Conservation (phyloP, 2,888 invertebrate species). For the Drosophila incognita region DNA sequence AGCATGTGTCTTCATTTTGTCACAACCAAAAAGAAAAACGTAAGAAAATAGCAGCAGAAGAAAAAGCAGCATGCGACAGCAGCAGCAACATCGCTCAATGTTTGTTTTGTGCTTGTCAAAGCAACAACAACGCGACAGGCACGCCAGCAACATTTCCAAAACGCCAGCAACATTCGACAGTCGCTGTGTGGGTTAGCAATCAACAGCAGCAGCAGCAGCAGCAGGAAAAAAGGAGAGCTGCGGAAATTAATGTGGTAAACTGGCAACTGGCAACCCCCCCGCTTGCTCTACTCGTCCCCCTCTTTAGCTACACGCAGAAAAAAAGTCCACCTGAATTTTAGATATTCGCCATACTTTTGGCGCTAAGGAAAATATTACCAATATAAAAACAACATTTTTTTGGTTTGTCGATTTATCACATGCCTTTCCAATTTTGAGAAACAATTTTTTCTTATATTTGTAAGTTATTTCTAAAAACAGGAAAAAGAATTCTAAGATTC, state of each 20-base stretch:
- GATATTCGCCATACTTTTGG: not conserved
- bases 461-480: too few species aligned
- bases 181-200: constrained; percentile 24
- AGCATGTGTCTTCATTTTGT: constrained; percentile 82
- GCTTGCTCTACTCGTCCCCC: not conserved
- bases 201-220: constrained; percentile 43
- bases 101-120: constrained; percentile 76
- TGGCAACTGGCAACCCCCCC: constrained; percentile 42
- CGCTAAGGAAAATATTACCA: not conserved
- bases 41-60: not conserved
- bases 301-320: not conserved
- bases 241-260: constrained; percentile 79
- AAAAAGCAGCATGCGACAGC: constrained; percentile 13
- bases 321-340: not conserved
- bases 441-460: too few species aligned
- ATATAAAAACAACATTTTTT: too few species aligned
- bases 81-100: constrained; percentile 48
- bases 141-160: constrained; percentile 56
- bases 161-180: constrained; percentile 54
- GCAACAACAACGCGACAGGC: constrained; percentile 49
- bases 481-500: too few species aligned
- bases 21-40: constrained; percentile 44
- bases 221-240: constrained; percentile 37
- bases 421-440: too few species aligned
- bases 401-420: too few species aligned